Evolutionary conservation across 2,888 invertebrate species (phyloP).

Genomic region (Amphimallon solstitiale): DNA sequence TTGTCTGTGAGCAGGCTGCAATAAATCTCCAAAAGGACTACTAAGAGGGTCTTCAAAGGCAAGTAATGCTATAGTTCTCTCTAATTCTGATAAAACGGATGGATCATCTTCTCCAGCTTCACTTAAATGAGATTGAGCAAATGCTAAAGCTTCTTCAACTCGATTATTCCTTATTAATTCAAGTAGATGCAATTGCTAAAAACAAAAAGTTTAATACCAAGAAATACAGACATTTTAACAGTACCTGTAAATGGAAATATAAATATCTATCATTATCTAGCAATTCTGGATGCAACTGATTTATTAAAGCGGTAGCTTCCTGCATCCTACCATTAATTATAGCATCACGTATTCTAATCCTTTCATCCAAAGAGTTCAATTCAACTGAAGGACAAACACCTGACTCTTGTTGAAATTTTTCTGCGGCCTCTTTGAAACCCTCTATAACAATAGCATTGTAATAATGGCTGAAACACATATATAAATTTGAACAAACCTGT

Average conservation of each 20-base stretch:
- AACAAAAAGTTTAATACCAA: slow-evolving; percentile 37
- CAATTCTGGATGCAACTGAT: slow-evolving; percentile 92
- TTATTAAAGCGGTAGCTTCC: slow-evolving; percentile 93
- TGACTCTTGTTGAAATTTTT: slow-evolving; percentile 95
- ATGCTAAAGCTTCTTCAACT: slow-evolving; percentile 88
- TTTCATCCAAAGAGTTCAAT: slow-evolving; percentile 86
- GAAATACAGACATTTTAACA: neutral
- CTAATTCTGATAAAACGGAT: slow-evolving; percentile 80
- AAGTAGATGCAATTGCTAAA: slow-evolving; percentile 87
- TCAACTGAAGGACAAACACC: slow-evolving; percentile 83
- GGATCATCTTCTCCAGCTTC: slow-evolving; percentile 89
- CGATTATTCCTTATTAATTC: slow-evolving; percentile 86
- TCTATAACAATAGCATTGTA: slow-evolving; percentile 66
- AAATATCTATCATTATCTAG: slow-evolving; percentile 95
- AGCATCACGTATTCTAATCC: slow-evolving; percentile 92
- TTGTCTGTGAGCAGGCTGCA: slow-evolving; percentile 93
- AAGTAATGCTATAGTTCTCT: slow-evolving; percentile 91
- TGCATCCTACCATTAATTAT: slow-evolving; percentile 93
- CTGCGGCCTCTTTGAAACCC: slow-evolving; percentile 96
- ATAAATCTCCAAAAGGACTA: slow-evolving; percentile 94
- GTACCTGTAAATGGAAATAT: slow-evolving; percentile 92
- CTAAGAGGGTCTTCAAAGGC: slow-evolving; percentile 97
- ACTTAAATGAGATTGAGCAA: slow-evolving; percentile 89
- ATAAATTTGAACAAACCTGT: slow-evolving; percentile 74
- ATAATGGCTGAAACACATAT: neutral